Percentiles rank a stretch among this genome's conserved stretches.
Evolutionary conservation across 2,113 vertebrate species (phyloP).

Genomic region (Neoarius graeffei): DNA sequence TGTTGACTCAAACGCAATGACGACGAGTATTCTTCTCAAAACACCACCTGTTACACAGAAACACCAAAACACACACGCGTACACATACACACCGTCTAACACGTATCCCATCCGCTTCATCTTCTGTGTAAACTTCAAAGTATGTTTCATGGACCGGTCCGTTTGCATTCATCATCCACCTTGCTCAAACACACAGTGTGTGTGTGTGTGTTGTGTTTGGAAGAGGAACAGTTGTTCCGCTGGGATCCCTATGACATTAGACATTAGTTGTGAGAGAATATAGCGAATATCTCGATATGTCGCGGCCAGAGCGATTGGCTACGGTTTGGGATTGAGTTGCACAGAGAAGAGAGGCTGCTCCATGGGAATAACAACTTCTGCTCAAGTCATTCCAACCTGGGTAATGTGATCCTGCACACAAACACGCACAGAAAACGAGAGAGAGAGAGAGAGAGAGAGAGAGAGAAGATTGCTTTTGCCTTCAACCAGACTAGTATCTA

Average conservation of each 20-base stretch:
- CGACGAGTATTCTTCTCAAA: neutral
- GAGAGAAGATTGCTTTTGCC: slow-evolving; percentile 67
- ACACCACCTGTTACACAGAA: neutral
- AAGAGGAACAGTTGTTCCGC: slow-evolving; percentile 48
- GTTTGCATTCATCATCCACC: slow-evolving; percentile 17
- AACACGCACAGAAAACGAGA: slow-evolving; percentile 55
- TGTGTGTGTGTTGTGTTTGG: slow-evolving; percentile 53
- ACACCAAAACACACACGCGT: neutral
- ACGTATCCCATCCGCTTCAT: slow-evolving; percentile 2
- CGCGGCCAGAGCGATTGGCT: slow-evolving; percentile 70
- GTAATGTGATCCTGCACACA: slow-evolving; percentile 72
- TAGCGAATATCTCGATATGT: slow-evolving; percentile 71
- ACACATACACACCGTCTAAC: neutral
- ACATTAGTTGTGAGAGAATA: slow-evolving; percentile 56
- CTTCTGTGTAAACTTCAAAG: neutral
- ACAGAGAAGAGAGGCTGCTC: slow-evolving; percentile 66
- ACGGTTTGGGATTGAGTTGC: slow-evolving; percentile 78
- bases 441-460: slow-evolving; percentile 61
- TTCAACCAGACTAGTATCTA: slow-evolving; percentile 68
- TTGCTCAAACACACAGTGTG: slow-evolving; percentile 16
- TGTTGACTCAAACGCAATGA: neutral
- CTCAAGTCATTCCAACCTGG: slow-evolving; percentile 78
- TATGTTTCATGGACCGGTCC: slow-evolving; percentile 29
- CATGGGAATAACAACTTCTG: slow-evolving; percentile 76
- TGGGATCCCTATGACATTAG: slow-evolving; percentile 58